Evolutionary conservation across 1,140 invertebrate genomes (phyloP).

Genomic region (Drosophila lowei): DNA sequence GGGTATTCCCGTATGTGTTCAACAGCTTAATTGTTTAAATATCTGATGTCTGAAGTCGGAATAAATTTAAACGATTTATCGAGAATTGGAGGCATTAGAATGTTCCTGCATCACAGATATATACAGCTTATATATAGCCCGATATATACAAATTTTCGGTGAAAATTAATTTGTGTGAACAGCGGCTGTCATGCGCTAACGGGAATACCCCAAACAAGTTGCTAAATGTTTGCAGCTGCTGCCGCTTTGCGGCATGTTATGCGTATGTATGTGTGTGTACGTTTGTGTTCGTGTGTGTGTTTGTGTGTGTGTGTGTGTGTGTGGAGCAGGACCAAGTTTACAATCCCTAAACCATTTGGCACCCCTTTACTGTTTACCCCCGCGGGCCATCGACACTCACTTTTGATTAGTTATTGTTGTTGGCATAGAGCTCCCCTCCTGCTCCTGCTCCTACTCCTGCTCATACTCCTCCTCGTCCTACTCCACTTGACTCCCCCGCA

Average conservation of each 20-base stretch:
- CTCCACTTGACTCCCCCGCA: background rate
- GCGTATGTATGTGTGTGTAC: conserved; percentile 15
- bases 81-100: too few relatives aligned
- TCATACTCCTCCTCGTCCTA: background rate
- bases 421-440: conserved; percentile 6
- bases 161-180: too few relatives aligned
- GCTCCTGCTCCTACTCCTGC: conserved; percentile 10
- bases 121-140: too few relatives aligned
- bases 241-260: conserved; percentile 10
- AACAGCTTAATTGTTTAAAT: too few relatives aligned
- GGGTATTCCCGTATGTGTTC: too few relatives aligned
- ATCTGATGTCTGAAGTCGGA: too few relatives aligned
- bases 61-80: too few relatives aligned
- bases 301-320: conserved; percentile 23
- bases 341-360: conserved; percentile 34
- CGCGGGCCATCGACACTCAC: conserved; percentile 13
- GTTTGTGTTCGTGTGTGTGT: conserved; percentile 7
- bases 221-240: conserved; percentile 41
- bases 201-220: conserved; percentile 5
- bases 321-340: conserved; percentile 48
- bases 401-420: conserved; percentile 71
- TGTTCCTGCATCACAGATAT: too few relatives aligned
- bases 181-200: background rate
- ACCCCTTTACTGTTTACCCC: background rate
- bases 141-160: too few relatives aligned